Evolutionary conservation across 2,888 invertebrate genomes (phyloP).

Genomic region (Drosophila acutilabella): DNA sequence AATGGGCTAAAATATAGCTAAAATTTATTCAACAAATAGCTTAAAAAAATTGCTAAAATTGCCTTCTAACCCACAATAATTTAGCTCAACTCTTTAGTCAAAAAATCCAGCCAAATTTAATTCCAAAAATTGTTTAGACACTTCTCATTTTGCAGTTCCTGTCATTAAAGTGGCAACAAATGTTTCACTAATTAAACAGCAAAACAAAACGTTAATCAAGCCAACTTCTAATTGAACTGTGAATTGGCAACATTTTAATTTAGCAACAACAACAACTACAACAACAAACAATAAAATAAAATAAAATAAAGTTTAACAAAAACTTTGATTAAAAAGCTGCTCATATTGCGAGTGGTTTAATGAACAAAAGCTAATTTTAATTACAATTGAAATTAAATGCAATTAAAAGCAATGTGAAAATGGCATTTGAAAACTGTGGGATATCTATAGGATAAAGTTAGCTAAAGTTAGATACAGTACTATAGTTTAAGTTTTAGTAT

Average conservation of each 20-base stretch:
- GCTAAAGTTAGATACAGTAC: constrained; percentile 32
- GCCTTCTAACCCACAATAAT: too few species aligned
- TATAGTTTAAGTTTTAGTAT: constrained; percentile 8
- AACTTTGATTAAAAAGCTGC: not conserved
- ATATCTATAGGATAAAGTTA: constrained; percentile 17
- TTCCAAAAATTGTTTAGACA: not conserved
- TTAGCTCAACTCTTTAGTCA: too few species aligned
- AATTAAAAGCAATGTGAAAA: constrained; percentile 49
- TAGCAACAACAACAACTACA: constrained; percentile 1
- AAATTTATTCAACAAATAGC: too few species aligned
- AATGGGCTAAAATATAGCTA: too few species aligned
- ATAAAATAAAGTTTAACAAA: constrained; percentile 1
- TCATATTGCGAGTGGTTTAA: constrained; percentile 6
- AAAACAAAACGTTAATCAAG: constrained; percentile 9
- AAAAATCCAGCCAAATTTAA: too few species aligned
- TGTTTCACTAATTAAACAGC: not conserved
- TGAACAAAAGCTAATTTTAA: constrained; percentile 37
- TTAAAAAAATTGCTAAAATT: too few species aligned
- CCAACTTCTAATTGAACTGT: constrained; percentile 12
- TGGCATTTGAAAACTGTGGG: not conserved
- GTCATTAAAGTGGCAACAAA: not conserved
- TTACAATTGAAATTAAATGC: constrained; percentile 53
- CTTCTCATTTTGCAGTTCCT: not conserved
- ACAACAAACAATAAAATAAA: not conserved
- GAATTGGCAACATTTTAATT: constrained; percentile 13